Conservation (phyloP, 2,113 vertebrate genomes). For the Muntiacus reevesi region DNA sequence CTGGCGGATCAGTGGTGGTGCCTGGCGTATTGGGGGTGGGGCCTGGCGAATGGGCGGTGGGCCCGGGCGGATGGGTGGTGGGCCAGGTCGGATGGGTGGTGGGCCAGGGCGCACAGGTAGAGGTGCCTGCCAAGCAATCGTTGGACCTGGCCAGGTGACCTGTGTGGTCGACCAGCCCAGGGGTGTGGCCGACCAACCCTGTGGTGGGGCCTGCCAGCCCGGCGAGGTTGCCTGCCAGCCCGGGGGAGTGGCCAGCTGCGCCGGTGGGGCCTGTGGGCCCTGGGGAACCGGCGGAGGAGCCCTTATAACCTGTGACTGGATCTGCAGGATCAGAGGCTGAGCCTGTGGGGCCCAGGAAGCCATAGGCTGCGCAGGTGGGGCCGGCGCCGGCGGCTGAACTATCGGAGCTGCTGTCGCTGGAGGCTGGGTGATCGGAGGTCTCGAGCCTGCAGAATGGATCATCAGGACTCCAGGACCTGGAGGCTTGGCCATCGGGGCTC, state of each 20-base stretch:
- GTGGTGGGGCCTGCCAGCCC: constrained; percentile 33
- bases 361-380: constrained; percentile 44
- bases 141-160: constrained; percentile 65
- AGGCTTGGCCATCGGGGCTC: constrained; percentile 43
- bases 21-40: constrained; percentile 26
- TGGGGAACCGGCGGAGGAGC: constrained; percentile 49
- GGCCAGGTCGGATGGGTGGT: background rate
- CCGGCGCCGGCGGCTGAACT: background rate
- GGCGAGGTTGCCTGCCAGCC: constrained; percentile 58
- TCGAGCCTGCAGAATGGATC: constrained; percentile 44
- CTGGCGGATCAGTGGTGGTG: constrained; percentile 54
- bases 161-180: constrained; percentile 61
- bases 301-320: constrained; percentile 68
- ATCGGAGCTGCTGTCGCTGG: constrained; percentile 32
- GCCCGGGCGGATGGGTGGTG: constrained; percentile 19
- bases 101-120: background rate
- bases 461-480: constrained; percentile 53
- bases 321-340: constrained; percentile 69
- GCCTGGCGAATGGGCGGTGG: constrained; percentile 12
- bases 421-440: constrained; percentile 37
- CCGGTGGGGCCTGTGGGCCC: background rate
- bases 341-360: constrained; percentile 55
- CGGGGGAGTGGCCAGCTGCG: constrained; percentile 45
- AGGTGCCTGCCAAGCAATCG: constrained; percentile 48
- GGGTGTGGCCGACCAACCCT: constrained; percentile 54